phyloP scores from a whole-genome alignment of 2,113 vertebrate genomes.

The Charina bottae region DNA sequence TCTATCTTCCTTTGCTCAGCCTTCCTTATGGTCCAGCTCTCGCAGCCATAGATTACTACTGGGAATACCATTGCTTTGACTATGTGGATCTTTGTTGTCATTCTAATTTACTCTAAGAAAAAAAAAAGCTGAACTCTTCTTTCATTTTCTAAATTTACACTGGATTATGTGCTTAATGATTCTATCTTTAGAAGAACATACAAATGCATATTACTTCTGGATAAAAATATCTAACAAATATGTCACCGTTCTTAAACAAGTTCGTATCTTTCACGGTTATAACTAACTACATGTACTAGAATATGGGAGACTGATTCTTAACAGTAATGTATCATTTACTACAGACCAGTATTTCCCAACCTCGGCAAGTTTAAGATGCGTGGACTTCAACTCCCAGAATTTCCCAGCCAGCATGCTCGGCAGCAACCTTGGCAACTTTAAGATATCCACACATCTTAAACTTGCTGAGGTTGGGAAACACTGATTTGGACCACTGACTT shows the following conservation, averaged over 20 bases:
- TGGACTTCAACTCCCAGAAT: not conserved
- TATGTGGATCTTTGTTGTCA: too few relatives aligned
- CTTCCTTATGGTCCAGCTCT: too few relatives aligned
- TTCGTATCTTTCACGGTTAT: not conserved
- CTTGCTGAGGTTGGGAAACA: not conserved
- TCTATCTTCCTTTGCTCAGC: too few relatives aligned
- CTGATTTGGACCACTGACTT: not conserved
- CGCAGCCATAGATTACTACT: too few relatives aligned
- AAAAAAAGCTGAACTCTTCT: not conserved
- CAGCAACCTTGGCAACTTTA: not conserved
- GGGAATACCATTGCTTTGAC: too few relatives aligned
- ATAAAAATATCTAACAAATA: slow-evolving; percentile 66
- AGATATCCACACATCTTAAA: not conserved
- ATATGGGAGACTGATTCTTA: not conserved
- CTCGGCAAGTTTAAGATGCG: not conserved
- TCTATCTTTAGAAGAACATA: slow-evolving; percentile 42
- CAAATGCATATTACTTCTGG: slow-evolving; percentile 23
- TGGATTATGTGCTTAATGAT: not conserved
- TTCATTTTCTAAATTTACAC: not conserved
- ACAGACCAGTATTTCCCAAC: not conserved
- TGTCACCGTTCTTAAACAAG: not conserved
- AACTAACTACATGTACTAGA: not conserved
- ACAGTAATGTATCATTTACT: not conserved
- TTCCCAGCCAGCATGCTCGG: not conserved
- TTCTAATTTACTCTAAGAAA: not conserved